phyloP scores from a whole-genome alignment of 2,888 invertebrate species.

The Hypomecis atomaria region DNA sequence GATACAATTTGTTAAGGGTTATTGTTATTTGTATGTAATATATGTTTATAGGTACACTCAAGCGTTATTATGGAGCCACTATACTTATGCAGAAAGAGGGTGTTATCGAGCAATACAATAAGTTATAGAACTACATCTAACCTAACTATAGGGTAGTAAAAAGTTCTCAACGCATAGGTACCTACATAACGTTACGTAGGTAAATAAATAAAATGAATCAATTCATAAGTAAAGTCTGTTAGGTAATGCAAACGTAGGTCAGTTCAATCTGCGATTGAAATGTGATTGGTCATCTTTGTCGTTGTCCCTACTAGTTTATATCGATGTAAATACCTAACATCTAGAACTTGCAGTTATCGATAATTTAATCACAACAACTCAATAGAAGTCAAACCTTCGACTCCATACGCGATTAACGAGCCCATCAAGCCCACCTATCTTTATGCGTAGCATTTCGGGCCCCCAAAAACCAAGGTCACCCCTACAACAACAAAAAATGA shows the following conservation, averaged over 20 bases:
- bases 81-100: no score
- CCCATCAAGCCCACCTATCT: slow-evolving; percentile 29
- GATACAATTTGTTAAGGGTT: no score
- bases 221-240: neutral
- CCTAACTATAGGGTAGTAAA: no score
- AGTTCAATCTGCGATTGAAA: slow-evolving; percentile 15
- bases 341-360: slow-evolving; percentile 8
- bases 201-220: neutral
- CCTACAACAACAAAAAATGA: slow-evolving; percentile 57
- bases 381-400: slow-evolving; percentile 16
- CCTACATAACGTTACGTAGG: no score
- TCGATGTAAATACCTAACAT: neutral
- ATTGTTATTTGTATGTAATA: no score
- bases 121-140: no score
- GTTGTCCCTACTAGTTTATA: neutral
- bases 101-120: no score
- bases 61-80: no score
- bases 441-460: slow-evolving; percentile 36
- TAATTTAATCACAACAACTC: slow-evolving; percentile 9
- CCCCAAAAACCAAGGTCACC: slow-evolving; percentile 59
- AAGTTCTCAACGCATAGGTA: no score
- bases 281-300: slow-evolving; percentile 9
- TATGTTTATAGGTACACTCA: no score
- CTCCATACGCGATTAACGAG: slow-evolving; percentile 21
- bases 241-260: slow-evolving; percentile 21